Percentiles rank a stretch among this genome's conserved stretches.
Evolutionary conservation across 1,140 invertebrate genomes (phyloP).

Genomic region (Orussus abietinus): DNA sequence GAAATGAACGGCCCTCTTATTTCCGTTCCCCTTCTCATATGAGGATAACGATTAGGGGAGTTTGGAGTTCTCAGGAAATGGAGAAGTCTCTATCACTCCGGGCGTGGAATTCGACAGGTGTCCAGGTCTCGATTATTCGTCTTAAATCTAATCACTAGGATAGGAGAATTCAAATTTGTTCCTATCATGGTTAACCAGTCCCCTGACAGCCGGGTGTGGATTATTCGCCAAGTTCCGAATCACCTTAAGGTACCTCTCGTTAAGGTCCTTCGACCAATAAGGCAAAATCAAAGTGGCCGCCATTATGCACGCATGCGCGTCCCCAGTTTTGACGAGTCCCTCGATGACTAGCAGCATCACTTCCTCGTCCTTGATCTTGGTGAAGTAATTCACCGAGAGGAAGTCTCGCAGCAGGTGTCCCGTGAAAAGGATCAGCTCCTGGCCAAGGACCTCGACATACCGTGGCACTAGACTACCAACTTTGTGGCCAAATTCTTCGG

Average conservation of each 20-base stretch:
- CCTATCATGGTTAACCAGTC: slow-evolving; percentile 4
- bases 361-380: no score
- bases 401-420: neutral
- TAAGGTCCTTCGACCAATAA: neutral
- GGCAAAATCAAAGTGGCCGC: slow-evolving; percentile 16
- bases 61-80: no score
- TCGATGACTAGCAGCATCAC: slow-evolving; percentile 7
- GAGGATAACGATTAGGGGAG: no score
- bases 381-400: no score
- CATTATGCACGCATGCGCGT: slow-evolving; percentile 10
- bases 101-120: no score
- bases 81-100: no score
- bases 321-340: slow-evolving; percentile 12
- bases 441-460: slow-evolving; percentile 15
- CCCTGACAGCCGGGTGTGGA: slow-evolving; percentile 14
- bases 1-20: no score
- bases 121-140: no score
- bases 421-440: slow-evolving; percentile 2
- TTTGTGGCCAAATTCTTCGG: neutral
- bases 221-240: slow-evolving; percentile 13
- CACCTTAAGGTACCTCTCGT: slow-evolving; percentile 9
- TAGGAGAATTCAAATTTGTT: neutral
- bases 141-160: neutral
- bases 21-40: no score
- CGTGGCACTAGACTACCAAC: no score